Base-by-base conservation (phyloP, 2,113 vertebrate species). In the Carassius gibelio region DNA sequence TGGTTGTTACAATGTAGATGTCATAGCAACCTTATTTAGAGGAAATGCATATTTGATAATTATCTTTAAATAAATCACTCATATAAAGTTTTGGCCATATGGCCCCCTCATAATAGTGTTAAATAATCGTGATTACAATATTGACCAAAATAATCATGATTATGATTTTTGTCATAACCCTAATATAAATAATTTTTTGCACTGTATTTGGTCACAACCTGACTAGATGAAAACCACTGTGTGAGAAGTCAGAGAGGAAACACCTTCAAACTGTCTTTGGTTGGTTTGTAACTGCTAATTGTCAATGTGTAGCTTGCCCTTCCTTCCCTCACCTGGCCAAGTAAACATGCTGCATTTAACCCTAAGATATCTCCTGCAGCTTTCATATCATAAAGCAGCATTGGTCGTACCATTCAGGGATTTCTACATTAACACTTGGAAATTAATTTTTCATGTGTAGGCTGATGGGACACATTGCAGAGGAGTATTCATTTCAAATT, bases 401-500 rank as follows among this genome's bases (percentile, higher is more conserved):
- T 36, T 69, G 62, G 45, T 30, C 0, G 3, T 72, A 36, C 7
- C 9, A 21, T 42, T 72, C 15, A 45, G 3, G 34, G 36, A 42
- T 59, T 57, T 71, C 48, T 5, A 8, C 19, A 59, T 52, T 55
- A 77, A 68, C 59, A 26, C 30, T 57, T 42, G 10, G 34, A 14
- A 19, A 15, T 80, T 3, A 79, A 72, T 80, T 45, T 74, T 85
- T 81, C 66, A 76, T 34, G 14, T 62, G 76, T 81, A 55, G 50
- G 80, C 45, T 2, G 17, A n/a, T 4, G 17, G 45, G 80, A 34
- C 84, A 38, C 14, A 48, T 80, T 85, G 15, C 4, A 2, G 19
- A 9, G 50, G 14, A 34, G 64, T 34, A 34, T 80, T 85, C 57
- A n/a, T 81, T 85, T 81, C 66, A 68, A n/a, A 85, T n/a, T 85